Percentiles rank a stretch among this genome's conserved stretches.
Conservation (phyloP, 2,888 invertebrate species). For the Dicyrtoma fusca region DNA sequence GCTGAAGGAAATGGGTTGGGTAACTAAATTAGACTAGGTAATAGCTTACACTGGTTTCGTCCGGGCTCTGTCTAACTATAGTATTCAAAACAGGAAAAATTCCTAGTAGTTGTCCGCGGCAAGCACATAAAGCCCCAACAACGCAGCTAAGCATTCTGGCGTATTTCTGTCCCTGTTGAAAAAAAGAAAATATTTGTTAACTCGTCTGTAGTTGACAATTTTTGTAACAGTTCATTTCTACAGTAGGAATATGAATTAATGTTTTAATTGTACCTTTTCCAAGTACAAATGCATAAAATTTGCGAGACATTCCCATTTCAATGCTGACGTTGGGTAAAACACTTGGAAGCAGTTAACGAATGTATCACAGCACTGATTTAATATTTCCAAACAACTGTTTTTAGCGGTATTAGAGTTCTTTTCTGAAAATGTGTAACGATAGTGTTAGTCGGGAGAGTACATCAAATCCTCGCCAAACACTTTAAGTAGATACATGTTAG, state of each 20-base stretch:
- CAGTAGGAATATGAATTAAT: too few species aligned
- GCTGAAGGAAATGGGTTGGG: too few species aligned
- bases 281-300: conserved; percentile 54
- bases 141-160: conserved; percentile 53
- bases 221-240: too few species aligned
- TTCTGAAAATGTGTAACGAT: too few species aligned
- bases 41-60: conserved; percentile 52
- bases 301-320: conserved; percentile 86
- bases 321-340: conserved; percentile 89
- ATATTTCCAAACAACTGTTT: conserved; percentile 64
- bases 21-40: too few species aligned
- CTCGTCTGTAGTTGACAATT: too few species aligned
- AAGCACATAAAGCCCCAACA: conserved; percentile 53
- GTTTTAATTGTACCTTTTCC: conserved; percentile 42
- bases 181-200: too few species aligned
- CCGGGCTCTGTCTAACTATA: conserved; percentile 52
- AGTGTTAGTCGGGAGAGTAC: too few species aligned
- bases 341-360: conserved; percentile 92
- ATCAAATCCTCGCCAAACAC: too few species aligned
- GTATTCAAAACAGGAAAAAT: conserved; percentile 54
- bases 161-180: conserved; percentile 43
- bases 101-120: conserved; percentile 53
- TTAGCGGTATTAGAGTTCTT: conserved; percentile 13
- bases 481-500: too few species aligned
- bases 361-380: conserved; percentile 87